phyloP scores from a whole-genome alignment of 2,113 vertebrate species.

The Phalacrocorax pelagicus region DNA sequence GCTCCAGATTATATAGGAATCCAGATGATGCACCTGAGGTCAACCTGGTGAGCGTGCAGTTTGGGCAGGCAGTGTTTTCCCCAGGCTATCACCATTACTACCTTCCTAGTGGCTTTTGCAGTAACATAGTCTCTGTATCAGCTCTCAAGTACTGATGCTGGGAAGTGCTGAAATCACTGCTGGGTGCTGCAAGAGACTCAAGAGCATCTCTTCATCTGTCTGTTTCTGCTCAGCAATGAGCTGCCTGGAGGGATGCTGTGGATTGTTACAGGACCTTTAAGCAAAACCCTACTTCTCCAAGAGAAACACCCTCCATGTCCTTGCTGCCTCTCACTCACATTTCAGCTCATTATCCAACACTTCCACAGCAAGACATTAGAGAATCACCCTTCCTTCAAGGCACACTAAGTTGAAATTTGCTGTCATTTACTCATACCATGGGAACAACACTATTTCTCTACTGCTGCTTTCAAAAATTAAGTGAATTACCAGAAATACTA shows the following conservation, averaged over 20 bases:
- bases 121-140: background rate
- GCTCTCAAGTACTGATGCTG: background rate
- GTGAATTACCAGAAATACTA: background rate
- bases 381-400: background rate
- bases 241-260: background rate
- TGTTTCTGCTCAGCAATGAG: background rate
- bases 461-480: background rate
- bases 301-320: background rate
- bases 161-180: rapidly evolving
- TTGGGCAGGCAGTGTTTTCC: background rate
- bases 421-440: background rate
- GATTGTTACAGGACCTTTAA: background rate
- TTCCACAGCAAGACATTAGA: background rate
- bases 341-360: background rate
- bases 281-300: background rate
- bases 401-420: background rate
- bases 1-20: background rate
- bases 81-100: background rate
- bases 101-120: background rate
- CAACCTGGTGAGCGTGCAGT: background rate
- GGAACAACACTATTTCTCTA: background rate
- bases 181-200: background rate
- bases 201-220: background rate
- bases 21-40: background rate
- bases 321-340: background rate